These are phyloP conservation scores for Plodia interpunctella DNA, from an alignment of 1,140 invertebrate genomes.

Conservation along the genomic window DNA sequence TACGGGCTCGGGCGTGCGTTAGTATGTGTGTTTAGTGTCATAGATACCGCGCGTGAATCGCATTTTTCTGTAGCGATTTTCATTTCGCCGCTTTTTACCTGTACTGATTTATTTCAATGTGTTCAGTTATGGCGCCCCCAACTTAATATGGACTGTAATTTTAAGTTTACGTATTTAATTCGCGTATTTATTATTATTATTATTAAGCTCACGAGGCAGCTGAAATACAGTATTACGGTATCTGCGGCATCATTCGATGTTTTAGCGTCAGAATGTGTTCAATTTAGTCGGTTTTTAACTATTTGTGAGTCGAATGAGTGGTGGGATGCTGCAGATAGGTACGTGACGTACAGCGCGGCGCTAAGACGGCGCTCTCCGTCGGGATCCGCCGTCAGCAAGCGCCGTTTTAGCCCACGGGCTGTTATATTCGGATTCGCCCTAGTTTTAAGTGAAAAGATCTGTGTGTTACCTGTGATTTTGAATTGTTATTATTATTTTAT, in stretches of 20 bases:
- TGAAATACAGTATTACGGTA: slow-evolving; percentile 49
- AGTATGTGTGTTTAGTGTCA: slow-evolving; percentile 28
- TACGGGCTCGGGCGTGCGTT: slow-evolving; percentile 19
- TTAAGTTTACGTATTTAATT: slow-evolving; percentile 37
- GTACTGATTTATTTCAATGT: slow-evolving; percentile 58
- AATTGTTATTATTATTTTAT: slow-evolving; percentile 59
- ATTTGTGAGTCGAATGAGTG: slow-evolving; percentile 19
- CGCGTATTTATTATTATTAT: slow-evolving; percentile 54
- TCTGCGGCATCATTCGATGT: slow-evolving; percentile 29
- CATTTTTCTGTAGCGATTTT: slow-evolving; percentile 26
- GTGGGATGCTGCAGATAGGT: slow-evolving; percentile 27
- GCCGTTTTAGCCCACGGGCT: slow-evolving; percentile 25
- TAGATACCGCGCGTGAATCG: slow-evolving; percentile 50
- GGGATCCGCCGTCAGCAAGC: slow-evolving; percentile 9
- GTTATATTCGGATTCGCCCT: slow-evolving; percentile 41
- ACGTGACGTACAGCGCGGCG: slow-evolving; percentile 12
- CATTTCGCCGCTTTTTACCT: slow-evolving; percentile 51
- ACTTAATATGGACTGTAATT: slow-evolving; percentile 28
- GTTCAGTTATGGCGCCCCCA: slow-evolving; percentile 27
- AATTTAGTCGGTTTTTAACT: slow-evolving; percentile 24
- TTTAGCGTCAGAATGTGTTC: slow-evolving; percentile 34
- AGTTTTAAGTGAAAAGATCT: slow-evolving; percentile 55
- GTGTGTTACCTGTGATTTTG: slow-evolving; percentile 65
- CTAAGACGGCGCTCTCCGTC: slow-evolving; percentile 24
- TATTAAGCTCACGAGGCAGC: slow-evolving; percentile 42